Conservation (phyloP, 64 coral and sea anemone species). For the Actinia equina region DNA sequence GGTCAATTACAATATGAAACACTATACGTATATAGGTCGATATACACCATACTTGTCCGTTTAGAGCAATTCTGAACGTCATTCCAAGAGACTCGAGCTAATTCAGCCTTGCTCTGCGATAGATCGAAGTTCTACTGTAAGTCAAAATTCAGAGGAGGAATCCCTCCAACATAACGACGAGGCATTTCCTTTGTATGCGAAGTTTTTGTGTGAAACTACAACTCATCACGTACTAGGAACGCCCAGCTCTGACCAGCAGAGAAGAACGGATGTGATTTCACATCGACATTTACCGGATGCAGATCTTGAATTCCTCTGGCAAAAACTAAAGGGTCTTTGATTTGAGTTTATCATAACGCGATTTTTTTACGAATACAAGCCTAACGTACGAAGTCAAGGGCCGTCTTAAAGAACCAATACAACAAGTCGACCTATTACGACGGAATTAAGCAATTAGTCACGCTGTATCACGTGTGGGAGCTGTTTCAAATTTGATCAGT, state of each 20-base stretch:
- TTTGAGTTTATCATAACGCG: neutral
- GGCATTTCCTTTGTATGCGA: neutral
- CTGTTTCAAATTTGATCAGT: conserved; percentile 13
- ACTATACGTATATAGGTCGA: neutral
- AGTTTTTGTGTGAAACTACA: neutral
- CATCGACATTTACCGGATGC: conserved; percentile 1
- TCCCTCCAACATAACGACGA: neutral
- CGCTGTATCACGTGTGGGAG: neutral
- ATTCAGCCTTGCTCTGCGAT: neutral
- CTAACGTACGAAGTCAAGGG: neutral
- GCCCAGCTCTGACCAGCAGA: conserved; percentile 11
- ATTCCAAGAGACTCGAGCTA: neutral
- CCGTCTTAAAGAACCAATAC: neutral
- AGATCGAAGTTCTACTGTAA: neutral
- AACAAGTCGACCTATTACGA: neutral
- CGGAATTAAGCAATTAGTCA: conserved; percentile 18
- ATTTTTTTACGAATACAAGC: neutral
- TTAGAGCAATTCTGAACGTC: neutral
- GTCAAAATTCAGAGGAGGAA: neutral
- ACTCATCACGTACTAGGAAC: conserved; percentile 14
- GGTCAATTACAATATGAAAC: conserved; percentile 7
- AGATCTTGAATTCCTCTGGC: conserved; percentile 17
- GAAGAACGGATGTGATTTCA: conserved; percentile 18
- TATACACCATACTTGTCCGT: neutral
- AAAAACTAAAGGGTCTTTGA: conserved; percentile 6